Evolutionary conservation across 2,888 invertebrate genomes (phyloP).

Genomic region (Drosophila eohydei): DNA sequence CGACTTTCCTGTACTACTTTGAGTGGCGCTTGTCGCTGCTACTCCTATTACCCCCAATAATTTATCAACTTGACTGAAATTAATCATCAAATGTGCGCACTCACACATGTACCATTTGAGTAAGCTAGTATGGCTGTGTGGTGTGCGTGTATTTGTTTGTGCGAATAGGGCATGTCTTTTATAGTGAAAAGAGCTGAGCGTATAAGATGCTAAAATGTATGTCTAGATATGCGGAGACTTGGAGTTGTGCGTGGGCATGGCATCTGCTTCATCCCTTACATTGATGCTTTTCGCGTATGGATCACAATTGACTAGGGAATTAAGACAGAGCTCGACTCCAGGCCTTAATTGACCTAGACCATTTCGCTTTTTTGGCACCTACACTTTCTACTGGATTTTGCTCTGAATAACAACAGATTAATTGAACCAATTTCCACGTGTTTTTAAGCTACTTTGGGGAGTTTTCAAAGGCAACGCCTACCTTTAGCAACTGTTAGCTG

Average conservation of each 20-base stretch:
- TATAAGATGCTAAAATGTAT: slow-evolving; percentile 35
- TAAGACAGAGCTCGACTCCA: not conserved
- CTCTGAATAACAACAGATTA: not conserved
- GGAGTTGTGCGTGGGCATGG: not conserved
- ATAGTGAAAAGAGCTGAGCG: slow-evolving; percentile 1
- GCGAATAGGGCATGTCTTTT: slow-evolving; percentile 31
- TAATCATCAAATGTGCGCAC: slow-evolving; percentile 79
- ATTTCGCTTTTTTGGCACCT: not conserved
- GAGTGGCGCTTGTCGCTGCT: slow-evolving; percentile 55
- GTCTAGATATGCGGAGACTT: slow-evolving; percentile 14
- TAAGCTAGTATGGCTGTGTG: not conserved
- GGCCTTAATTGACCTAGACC: not conserved
- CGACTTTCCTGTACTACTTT: slow-evolving; percentile 15
- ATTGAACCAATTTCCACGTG: not conserved
- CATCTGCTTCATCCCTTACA: slow-evolving; percentile 9
- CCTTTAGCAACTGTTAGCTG: not conserved
- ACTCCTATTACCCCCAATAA: slow-evolving; percentile 78
- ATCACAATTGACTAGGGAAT: slow-evolving; percentile 1
- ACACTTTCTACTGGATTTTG: not conserved
- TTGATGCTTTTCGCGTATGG: not conserved
- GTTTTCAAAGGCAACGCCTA: not conserved
- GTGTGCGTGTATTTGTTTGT: not conserved
- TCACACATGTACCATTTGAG: slow-evolving; percentile 39
- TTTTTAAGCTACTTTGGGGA: not conserved
- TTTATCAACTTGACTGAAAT: slow-evolving; percentile 83